Base-by-base conservation (phyloP, 1,140 invertebrate genomes). In the Caenorhabditis tropicalis region DNA sequence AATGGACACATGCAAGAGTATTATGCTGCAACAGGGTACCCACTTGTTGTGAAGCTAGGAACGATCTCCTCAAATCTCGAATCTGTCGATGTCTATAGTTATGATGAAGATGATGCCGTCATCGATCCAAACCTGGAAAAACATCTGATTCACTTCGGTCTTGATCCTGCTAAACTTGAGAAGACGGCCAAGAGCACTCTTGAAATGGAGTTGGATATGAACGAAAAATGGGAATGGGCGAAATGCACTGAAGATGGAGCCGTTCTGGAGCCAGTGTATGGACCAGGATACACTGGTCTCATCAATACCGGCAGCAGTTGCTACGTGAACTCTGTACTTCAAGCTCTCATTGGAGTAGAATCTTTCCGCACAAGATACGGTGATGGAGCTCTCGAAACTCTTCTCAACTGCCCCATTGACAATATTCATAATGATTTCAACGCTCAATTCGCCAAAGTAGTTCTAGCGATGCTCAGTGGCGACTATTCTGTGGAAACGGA, bases 131-230 rank as follows among this genome's bases (percentile, higher is more conserved):
- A 95, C 90, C 92, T 99, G 15, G 93, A 94, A 0, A 93, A 95
- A 82, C 98, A 99, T 93, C 93, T 99, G 36, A 94, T 95, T 46
- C 97, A 99, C 92, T 99, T 95, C 93, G 98, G 98, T 29, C 98
- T 99, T 79, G 97, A 98, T 90, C 94, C 97, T 56, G 93, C 94
- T 12, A 94, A 95, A 81, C 94, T 99, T 93, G 94, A 97, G 91
- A 99, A 99, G 94, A 98, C 97, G 6, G 98, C 99, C 87, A 99
- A 99, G 91, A 97, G 96, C 0, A 99, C 99, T 96, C 93, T 96
- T n/a, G 98, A 99, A 91, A 91, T 99, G 86, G 98, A 99, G 91
- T 92, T 99, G 85, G 97, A 99, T 91, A 92, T 98, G 19, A 99
- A 99, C 93, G 95, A 98, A 91, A 95, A 95, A 12, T 95, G 96